A percentile compares a stretch with the other conserved stretches of the same genome.
These are phyloP conservation scores for Aphelenchoides avenae DNA, from an alignment of 1,140 invertebrate species.

Conservation along the genomic window DNA sequence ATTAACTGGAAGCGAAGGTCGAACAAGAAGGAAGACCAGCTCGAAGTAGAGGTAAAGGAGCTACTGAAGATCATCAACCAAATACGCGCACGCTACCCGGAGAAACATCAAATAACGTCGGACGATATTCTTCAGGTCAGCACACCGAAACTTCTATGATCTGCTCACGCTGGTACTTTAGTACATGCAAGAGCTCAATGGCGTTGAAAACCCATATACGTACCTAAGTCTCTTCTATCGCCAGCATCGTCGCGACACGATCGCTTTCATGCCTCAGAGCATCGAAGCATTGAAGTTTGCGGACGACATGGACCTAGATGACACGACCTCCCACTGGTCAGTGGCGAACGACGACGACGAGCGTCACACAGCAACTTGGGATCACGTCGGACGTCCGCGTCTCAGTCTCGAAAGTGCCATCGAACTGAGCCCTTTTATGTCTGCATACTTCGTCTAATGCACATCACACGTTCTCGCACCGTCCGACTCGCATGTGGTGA, in stretches of 20 bases:
- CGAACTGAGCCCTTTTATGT: too few species aligned
- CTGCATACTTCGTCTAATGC: too few species aligned
- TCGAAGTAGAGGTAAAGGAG: constrained; percentile 55
- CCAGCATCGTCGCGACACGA: constrained; percentile 51
- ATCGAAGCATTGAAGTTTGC: constrained; percentile 57
- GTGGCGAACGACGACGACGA: too few species aligned
- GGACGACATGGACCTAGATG: constrained; percentile 53
- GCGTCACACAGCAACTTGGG: too few species aligned
- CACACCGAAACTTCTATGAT: too few species aligned
- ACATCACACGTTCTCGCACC: too few species aligned
- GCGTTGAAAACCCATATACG: constrained; percentile 1
- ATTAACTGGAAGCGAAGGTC: constrained; percentile 53
- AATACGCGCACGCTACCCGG: constrained; percentile 55
- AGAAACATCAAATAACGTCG: constrained; percentile 55
- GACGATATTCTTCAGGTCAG: constrained; percentile 52
- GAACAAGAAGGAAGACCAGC: constrained; percentile 44
- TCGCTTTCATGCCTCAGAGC: constrained; percentile 58
- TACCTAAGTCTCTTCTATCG: constrained; percentile 21
- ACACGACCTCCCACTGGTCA: too few species aligned
- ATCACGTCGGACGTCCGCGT: too few species aligned
- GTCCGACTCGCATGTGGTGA: too few species aligned
- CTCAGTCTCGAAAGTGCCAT: too few species aligned
- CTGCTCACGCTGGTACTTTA: constrained; percentile 34
- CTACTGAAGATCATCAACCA: constrained; percentile 55
- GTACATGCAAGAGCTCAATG: constrained; percentile 56